Evolutionary conservation across 2,113 vertebrate genomes (phyloP).

Genomic region (Ginglymostoma cirratum): DNA sequence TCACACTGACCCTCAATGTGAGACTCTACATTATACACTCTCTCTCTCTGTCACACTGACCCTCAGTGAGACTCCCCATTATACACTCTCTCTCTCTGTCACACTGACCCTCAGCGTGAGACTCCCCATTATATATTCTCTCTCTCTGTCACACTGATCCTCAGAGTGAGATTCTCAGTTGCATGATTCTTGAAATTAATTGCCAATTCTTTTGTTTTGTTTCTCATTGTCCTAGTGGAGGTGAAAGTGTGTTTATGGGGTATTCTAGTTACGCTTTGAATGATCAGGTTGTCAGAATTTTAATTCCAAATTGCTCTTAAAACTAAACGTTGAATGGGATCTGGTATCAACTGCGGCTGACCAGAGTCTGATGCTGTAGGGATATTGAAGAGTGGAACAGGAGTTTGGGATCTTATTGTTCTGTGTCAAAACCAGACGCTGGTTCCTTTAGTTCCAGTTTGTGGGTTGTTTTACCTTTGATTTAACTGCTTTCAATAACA

Average conservation of each 20-base stretch:
- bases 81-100: neutral
- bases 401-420: neutral
- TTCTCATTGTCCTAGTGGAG: neutral
- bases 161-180: neutral
- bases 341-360: too few relatives aligned
- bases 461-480: neutral
- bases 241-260: neutral
- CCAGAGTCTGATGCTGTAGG: neutral
- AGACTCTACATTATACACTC: too few relatives aligned
- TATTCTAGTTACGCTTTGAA: neutral
- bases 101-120: neutral
- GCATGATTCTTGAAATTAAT: neutral
- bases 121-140: neutral
- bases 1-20: too few relatives aligned
- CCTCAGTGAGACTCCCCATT: neutral
- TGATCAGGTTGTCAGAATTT: neutral
- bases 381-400: neutral
- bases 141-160: neutral
- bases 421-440: neutral
- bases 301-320: neutral
- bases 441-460: neutral
- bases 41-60: neutral
- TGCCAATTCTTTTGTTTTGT: neutral
- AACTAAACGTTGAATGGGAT: neutral
- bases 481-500: slow-evolving; percentile 17